Conservation (phyloP, 2,113 vertebrate genomes). For the Spermophilus dauricus region DNA sequence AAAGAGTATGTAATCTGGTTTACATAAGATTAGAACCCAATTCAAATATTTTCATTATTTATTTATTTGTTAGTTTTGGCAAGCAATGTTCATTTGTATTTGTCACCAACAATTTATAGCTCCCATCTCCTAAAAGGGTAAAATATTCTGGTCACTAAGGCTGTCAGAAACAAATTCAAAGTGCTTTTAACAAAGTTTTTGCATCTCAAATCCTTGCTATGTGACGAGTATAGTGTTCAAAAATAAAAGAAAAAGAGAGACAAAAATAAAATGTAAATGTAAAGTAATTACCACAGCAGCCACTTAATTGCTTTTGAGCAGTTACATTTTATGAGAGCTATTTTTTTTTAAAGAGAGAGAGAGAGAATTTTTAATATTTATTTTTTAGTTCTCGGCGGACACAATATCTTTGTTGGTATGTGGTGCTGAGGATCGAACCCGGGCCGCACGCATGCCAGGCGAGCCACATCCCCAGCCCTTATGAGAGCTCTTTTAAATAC, state of each 20-base stretch:
- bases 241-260: not conserved
- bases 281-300: not conserved
- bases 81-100: not conserved
- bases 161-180: conserved; percentile 40
- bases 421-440: too few relatives aligned
- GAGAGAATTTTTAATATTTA: too few relatives aligned
- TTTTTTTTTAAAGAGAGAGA: too few relatives aligned
- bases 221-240: not conserved
- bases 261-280: not conserved
- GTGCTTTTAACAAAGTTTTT: conserved; percentile 20
- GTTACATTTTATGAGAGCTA: conserved; percentile 4
- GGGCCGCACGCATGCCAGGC: too few relatives aligned
- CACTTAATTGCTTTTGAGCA: not conserved
- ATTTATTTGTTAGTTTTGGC: not conserved
- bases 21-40: conserved; percentile 33
- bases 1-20: conserved; percentile 1
- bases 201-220: not conserved
- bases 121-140: not conserved
- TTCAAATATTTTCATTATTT: not conserved
- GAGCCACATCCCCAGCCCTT: too few relatives aligned
- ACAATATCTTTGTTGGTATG: too few relatives aligned
- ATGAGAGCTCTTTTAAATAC: not conserved
- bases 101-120: not conserved
- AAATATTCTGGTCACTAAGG: not conserved
- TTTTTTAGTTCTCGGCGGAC: too few relatives aligned